These are phyloP conservation scores for Prionailurus bengalensis DNA, from an alignment of 2,113 vertebrate species.

Conservation along the genomic window DNA sequence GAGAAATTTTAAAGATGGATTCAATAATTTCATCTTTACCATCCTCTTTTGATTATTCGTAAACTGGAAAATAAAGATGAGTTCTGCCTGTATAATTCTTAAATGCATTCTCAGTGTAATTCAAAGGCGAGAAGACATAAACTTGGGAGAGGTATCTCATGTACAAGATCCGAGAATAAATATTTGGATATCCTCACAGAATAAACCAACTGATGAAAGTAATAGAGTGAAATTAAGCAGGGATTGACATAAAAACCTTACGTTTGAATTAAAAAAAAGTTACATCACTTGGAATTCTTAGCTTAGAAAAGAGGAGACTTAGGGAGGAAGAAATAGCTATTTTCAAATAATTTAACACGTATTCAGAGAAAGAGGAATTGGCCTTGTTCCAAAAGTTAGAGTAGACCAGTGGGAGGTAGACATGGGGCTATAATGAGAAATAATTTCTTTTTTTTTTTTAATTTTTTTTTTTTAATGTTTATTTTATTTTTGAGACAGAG, in stretches of 20 bases:
- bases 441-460: background rate
- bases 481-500: too few relatives aligned
- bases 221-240: slow-evolving; percentile 2
- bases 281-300: slow-evolving; percentile 33
- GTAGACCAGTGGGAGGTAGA: background rate
- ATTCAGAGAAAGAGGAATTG: background rate
- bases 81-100: background rate
- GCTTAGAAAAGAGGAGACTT: slow-evolving; percentile 6
- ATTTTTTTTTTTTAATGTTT: too few relatives aligned
- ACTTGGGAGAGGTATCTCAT: background rate
- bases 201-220: background rate
- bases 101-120: background rate
- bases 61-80: slow-evolving; percentile 2
- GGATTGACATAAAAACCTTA: background rate
- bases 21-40: slow-evolving; percentile 9
- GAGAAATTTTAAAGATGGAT: slow-evolving; percentile 23
- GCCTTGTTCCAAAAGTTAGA: background rate
- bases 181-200: background rate
- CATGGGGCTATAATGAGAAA: background rate
- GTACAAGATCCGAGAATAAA: background rate
- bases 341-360: slow-evolving; percentile 20
- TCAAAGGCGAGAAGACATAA: slow-evolving; percentile 20
- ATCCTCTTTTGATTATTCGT: slow-evolving; percentile 45
- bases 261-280: background rate
- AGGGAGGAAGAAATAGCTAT: background rate